Base-by-base conservation (phyloP, 2,888 invertebrate genomes). In the Tiliacea aurago region DNA sequence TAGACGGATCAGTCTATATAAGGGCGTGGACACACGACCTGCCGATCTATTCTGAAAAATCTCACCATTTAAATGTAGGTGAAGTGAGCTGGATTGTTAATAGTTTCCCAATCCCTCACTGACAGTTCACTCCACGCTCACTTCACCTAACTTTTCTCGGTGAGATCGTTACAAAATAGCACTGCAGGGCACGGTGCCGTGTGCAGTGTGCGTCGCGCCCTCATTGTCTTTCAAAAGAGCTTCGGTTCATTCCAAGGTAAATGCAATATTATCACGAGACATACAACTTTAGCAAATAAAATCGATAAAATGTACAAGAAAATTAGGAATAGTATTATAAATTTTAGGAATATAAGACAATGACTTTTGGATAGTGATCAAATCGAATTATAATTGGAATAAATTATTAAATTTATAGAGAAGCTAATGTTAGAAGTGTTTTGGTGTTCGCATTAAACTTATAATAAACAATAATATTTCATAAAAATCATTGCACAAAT, bases 191-290 rank as follows among this genome's bases (percentile, higher is more conserved):
- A n/a, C n/a, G n/a, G n/a, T n/a, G n/a, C n/a, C n/a, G n/a, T n/a
- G n/a, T n/a, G n/a, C n/a, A n/a, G n/a, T n/a, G n/a, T n/a, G n/a
- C n/a, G n/a, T n/a, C n/a, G n/a, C n/a, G n/a, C n/a, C n/a, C n/a
- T 53, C 20, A 15, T 45, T 62, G 20, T 62, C 23, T 61, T 49
- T 41, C n/a, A 1, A 49, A 73, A 84, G 85, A 84, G 81, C 86
- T 23, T 45, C 84, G 77, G 81, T 76, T 70, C 55, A 61, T 37
- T 28, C 75, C 77, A 70, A 49, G 28, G 9, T 85, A 85, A 85
- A 85, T 79, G 84, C 79, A 79, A 66, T 23, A 73, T 23, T 58
- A 76, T 69, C 73, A 84, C 77, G 76, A 51, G 18, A 49, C 49
- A 64, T 59, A 33, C 28, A 71, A 68, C 0, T 37, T 49, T 13